Percentiles rank a stretch among this genome's conserved stretches.
phyloP scores from a whole-genome alignment of 2,888 invertebrate genomes.

The Caenorhabditis virilis region DNA sequence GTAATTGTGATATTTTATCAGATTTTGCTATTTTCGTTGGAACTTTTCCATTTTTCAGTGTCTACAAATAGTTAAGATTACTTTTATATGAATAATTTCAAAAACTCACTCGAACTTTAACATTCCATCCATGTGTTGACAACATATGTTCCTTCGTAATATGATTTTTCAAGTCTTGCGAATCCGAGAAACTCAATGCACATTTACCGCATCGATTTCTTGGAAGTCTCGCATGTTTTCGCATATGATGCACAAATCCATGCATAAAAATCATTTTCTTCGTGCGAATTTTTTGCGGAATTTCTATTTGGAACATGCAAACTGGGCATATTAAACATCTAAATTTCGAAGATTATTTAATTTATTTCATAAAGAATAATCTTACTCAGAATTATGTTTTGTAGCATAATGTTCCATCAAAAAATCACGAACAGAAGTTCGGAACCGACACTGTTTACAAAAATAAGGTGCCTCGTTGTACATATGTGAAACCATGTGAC shows the following conservation, averaged over 20 bases:
- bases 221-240: slow-evolving; percentile 10
- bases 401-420: slow-evolving; percentile 32
- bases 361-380: neutral
- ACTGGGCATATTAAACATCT: slow-evolving; percentile 24
- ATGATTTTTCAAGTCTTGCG: slow-evolving; percentile 1
- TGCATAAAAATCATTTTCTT: slow-evolving; percentile 4
- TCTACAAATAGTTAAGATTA: neutral
- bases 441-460: slow-evolving; percentile 38
- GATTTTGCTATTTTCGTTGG: slow-evolving; percentile 4
- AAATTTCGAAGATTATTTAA: neutral
- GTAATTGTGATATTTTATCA: slow-evolving; percentile 3
- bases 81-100: neutral
- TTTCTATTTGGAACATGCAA: slow-evolving; percentile 20
- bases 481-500: slow-evolving; percentile 8
- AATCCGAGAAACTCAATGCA: slow-evolving; percentile 11
- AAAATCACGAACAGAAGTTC: slow-evolving; percentile 27
- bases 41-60: neutral
- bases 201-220: neutral
- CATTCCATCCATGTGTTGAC: slow-evolving; percentile 2
- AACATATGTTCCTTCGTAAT: slow-evolving; percentile 6
- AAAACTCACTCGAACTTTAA: neutral
- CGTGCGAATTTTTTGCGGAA: slow-evolving; percentile 4
- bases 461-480: slow-evolving; percentile 39
- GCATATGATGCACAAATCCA: slow-evolving; percentile 6
- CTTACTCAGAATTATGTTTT: slow-evolving; percentile 34